Evolutionary conservation across 2,113 vertebrate species (phyloP).

Genomic region (Tenebrosternarchus preto): DNA sequence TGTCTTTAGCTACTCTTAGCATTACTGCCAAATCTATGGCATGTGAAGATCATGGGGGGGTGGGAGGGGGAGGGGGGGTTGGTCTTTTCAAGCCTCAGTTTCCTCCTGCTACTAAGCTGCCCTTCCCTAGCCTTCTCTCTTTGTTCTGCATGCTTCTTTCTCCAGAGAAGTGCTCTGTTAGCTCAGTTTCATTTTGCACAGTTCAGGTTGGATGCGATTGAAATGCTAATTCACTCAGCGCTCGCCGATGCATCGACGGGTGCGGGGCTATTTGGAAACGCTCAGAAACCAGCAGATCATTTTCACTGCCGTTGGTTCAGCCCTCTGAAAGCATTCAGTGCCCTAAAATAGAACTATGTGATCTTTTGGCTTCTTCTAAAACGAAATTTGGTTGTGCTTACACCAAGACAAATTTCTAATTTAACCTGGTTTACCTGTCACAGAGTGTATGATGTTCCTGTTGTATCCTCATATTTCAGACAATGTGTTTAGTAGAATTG

Average conservation of each 20-base stretch:
- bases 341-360: background rate
- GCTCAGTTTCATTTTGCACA: slow-evolving; percentile 46
- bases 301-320: background rate
- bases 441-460: too few species aligned
- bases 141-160: slow-evolving; percentile 5
- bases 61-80: too few species aligned
- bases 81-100: background rate
- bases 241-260: slow-evolving; percentile 12
- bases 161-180: slow-evolving; percentile 9
- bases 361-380: background rate
- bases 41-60: background rate
- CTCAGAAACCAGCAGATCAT: slow-evolving; percentile 13
- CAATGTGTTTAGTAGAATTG: too few species aligned
- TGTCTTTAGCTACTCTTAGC: background rate
- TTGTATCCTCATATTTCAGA: too few species aligned
- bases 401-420: background rate
- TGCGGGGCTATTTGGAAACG: slow-evolving; percentile 2
- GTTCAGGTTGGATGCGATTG: slow-evolving; percentile 45
- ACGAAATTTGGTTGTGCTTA: slow-evolving; percentile 4
- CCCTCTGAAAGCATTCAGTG: background rate
- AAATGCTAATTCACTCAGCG: slow-evolving; percentile 47
- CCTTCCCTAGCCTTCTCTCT: slow-evolving; percentile 12
- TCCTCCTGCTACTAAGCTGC: background rate
- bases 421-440: too few species aligned
- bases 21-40: background rate